Evolutionary conservation across 1,140 invertebrate genomes (phyloP).

Genomic region (Cydia splendana): DNA sequence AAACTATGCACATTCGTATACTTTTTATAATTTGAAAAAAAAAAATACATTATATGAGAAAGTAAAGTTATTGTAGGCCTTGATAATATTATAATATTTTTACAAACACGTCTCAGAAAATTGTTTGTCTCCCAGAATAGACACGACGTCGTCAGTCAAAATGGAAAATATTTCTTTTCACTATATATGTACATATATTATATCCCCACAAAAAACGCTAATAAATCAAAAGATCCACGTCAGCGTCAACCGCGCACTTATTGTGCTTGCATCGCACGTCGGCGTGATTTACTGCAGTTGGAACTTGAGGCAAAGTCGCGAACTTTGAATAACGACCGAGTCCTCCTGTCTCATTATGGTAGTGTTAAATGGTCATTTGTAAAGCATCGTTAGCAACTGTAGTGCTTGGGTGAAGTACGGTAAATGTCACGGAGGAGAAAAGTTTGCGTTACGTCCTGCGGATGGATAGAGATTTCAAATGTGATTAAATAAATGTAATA

Average conservation of each 20-base stretch:
- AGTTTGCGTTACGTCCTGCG: background rate
- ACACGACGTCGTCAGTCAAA: background rate
- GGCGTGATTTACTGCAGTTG: slow-evolving; percentile 18
- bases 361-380: slow-evolving; percentile 22
- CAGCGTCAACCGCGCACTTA: slow-evolving; percentile 18
- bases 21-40: too few species aligned
- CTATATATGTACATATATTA: background rate
- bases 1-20: too few species aligned
- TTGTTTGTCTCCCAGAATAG: too few species aligned
- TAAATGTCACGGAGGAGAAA: background rate
- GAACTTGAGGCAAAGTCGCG: slow-evolving; percentile 7
- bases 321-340: slow-evolving; percentile 18
- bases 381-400: background rate
- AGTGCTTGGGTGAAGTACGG: background rate
- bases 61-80: too few species aligned
- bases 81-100: too few species aligned
- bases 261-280: slow-evolving; percentile 29
- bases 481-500: background rate
- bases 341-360: slow-evolving; percentile 24
- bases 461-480: background rate
- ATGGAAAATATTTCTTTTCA: background rate
- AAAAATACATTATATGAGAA: too few species aligned
- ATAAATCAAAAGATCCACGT: slow-evolving; percentile 15
- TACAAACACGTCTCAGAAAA: too few species aligned
- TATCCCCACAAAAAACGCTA: background rate